Base-by-base conservation (phyloP, 2,888 invertebrate species). In the Philopedon plagiatum region DNA sequence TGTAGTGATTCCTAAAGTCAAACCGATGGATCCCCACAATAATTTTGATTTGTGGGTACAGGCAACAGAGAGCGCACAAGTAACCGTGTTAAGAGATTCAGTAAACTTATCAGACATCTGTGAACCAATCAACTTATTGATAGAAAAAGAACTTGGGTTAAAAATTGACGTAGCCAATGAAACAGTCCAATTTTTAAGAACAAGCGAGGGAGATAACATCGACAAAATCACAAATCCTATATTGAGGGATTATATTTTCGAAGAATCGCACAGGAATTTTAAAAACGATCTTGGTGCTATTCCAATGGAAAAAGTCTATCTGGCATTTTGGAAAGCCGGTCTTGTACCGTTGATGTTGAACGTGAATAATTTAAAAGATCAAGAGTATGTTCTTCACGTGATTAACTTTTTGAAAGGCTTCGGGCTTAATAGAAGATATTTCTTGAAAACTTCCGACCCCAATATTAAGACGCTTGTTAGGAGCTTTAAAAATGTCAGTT, bases 281-380 rank as follows among this genome's bases (percentile, higher is more conserved):
- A 63, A 54, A 9, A 60, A 54, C 15, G 29, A 29, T 29, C 3
- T 29, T 29, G 7, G 7, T 1, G 70, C 76, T n/a, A 57, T 78
- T 15, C 68, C 74, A 7, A 34, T 78, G 9, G 37, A 63, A 7
- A 73, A 60, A 58, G 37, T 78, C 2, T 78, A 76, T 57, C 70
- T 62, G 1, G 69, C 74, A 5, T 76, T 77, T 64, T 78, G 78
- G 78, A 78, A 78, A 67, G 67, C 73, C 7, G 76, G 75, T 0
- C 65, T 73, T 19, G 74, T 76, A 49, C 76, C 78, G 7, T 56
- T 78, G 21, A 11, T 76, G 21, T 26, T 78, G 11, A 56, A 64
- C 5, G 34, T 74, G 5, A 66, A 74, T 58, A 44, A 70, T 26
- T 41, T 62, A 19, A 70, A 73, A 11, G 60, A 62, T 8, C 73